These are phyloP conservation scores for Alectoris magna DNA, from an alignment of 2,797 vertebrate genomes.

Conservation along the genomic window DNA sequence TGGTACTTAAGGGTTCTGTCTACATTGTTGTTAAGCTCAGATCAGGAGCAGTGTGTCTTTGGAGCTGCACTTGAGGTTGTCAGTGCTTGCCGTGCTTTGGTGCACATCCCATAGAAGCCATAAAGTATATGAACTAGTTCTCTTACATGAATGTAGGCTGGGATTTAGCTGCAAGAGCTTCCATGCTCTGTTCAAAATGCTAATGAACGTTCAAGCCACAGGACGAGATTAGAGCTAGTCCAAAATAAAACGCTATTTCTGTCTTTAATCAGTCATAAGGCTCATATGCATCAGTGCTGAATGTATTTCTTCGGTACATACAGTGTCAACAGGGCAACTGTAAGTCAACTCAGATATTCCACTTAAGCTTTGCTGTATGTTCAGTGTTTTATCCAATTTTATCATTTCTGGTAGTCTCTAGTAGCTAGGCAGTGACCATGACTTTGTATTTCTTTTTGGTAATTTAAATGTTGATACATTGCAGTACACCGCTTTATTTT, in stretches of 20 bases:
- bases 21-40: neutral
- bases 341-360: neutral
- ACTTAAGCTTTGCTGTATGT: neutral
- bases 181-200: neutral
- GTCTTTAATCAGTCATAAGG: neutral
- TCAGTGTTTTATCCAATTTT: neutral
- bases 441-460: neutral
- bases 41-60: neutral
- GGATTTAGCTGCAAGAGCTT: neutral
- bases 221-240: neutral
- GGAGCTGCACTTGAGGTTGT: neutral
- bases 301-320: neutral
- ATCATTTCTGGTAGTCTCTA: neutral
- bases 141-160: neutral
- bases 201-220: neutral
- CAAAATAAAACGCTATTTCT: neutral
- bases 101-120: neutral
- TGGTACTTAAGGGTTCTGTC: neutral
- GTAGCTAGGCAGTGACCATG: neutral
- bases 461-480: neutral
- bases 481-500: neutral
- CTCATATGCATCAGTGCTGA: rapidly evolving
- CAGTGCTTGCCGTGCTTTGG: neutral
- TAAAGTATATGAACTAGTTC: neutral
- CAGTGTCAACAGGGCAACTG: neutral